Conservation (phyloP, 2,888 invertebrate genomes). For the Limnephilus lunatus region DNA sequence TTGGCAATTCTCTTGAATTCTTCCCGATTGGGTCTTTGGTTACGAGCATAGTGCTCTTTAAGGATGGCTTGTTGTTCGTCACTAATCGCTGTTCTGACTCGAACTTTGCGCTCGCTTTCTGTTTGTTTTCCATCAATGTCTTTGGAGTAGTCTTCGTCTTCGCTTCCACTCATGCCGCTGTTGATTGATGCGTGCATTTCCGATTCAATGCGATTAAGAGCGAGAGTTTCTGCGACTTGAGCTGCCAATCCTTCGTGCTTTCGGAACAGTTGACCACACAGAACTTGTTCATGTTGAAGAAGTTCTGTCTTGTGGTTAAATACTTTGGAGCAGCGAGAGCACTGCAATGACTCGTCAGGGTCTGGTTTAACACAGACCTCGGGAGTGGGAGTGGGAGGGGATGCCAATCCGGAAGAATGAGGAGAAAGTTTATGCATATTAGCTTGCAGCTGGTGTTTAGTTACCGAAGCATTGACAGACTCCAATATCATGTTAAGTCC, state of each 20-base stretch:
- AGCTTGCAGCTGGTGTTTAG: constrained; percentile 84
- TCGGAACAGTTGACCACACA: constrained; percentile 78
- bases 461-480: constrained; percentile 85
- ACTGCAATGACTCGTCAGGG: constrained; percentile 74
- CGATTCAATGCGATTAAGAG: constrained; percentile 76
- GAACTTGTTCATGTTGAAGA: constrained; percentile 85
- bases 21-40: constrained; percentile 95
- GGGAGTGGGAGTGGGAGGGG: constrained; percentile 70
- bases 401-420: constrained; percentile 74
- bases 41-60: constrained; percentile 91
- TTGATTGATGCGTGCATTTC: constrained; percentile 76
- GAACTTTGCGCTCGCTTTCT: constrained; percentile 86
- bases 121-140: constrained; percentile 77
- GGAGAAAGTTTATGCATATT: constrained; percentile 83
- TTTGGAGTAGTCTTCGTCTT: constrained; percentile 79
- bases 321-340: constrained; percentile 78
- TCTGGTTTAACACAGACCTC: constrained; percentile 72
- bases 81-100: constrained; percentile 95
- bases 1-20: constrained; percentile 94
- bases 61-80: constrained; percentile 95
- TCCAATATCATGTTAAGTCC: constrained; percentile 85
- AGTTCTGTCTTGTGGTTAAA: constrained; percentile 80
- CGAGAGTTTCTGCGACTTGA: constrained; percentile 83
- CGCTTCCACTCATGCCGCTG: constrained; percentile 78
- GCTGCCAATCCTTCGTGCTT: constrained; percentile 87